Evolutionary conservation across 2,888 invertebrate species (phyloP).

Genomic region (Hypsopygia costalis): DNA sequence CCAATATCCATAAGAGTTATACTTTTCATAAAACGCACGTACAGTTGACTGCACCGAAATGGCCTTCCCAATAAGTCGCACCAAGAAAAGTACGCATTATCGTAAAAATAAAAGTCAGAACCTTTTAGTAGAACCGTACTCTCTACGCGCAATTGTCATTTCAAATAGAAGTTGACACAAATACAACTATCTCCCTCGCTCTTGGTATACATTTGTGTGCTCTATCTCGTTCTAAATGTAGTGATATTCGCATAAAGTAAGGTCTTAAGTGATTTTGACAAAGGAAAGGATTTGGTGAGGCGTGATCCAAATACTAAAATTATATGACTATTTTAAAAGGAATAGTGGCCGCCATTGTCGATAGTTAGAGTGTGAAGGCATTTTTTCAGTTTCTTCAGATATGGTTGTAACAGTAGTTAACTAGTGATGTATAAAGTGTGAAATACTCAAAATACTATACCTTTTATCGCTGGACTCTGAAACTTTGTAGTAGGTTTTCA

Average conservation of each 20-base stretch:
- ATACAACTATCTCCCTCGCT: conserved; percentile 26
- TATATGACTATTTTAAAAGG: conserved; percentile 30
- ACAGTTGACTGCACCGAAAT: conserved; percentile 27
- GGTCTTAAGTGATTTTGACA: conserved; percentile 44
- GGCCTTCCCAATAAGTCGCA: conserved; percentile 39
- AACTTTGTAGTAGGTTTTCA: too few species aligned
- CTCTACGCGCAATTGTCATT: conserved; percentile 32
- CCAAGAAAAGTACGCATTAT: conserved; percentile 52
- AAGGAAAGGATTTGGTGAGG: conserved; percentile 42
- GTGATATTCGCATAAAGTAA: conserved; percentile 22
- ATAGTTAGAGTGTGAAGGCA: conserved; percentile 5
- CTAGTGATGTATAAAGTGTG: too few species aligned
- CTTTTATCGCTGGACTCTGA: too few species aligned
- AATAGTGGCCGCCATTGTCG: conserved; percentile 24
- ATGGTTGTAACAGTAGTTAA: too few species aligned
- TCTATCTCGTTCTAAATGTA: conserved; percentile 21
- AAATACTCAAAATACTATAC: too few species aligned
- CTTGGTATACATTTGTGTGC: conserved; percentile 14
- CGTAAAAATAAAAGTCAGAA: conserved; percentile 63
- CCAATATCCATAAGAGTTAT: conserved; percentile 33
- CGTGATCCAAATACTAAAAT: conserved; percentile 45
- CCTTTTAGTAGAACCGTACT: conserved; percentile 52
- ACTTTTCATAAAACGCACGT: conserved; percentile 31
- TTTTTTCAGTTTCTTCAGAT: conserved; percentile 4
- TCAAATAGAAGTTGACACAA: conserved; percentile 17